These are phyloP conservation scores for Myopa testacea DNA, from an alignment of 2,888 invertebrate species.

Conservation along the genomic window DNA sequence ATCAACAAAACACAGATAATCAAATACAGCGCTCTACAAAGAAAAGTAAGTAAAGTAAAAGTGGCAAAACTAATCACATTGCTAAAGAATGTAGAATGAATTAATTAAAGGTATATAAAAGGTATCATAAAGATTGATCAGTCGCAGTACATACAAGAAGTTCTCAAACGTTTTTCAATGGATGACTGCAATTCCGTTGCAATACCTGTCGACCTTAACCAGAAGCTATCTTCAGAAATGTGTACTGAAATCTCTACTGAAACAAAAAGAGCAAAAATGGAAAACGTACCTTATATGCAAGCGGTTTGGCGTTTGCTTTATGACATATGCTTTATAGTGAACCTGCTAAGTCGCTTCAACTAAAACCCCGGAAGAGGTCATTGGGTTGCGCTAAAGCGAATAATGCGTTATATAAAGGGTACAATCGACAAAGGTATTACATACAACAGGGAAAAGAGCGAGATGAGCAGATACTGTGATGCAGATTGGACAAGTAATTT, in stretches of 20 bases:
- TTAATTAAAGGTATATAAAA: too few species aligned
- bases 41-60: too few species aligned
- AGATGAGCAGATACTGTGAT: slow-evolving; percentile 32
- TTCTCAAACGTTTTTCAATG: slow-evolving; percentile 42
- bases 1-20: too few species aligned
- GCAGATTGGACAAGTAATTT: slow-evolving; percentile 37
- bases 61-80: too few species aligned
- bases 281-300: slow-evolving; percentile 38
- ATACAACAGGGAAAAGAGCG: slow-evolving; percentile 8
- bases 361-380: slow-evolving; percentile 35
- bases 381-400: slow-evolving; percentile 29
- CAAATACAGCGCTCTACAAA: too few species aligned
- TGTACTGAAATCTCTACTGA: slow-evolving; percentile 42
- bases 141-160: slow-evolving; percentile 36
- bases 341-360: slow-evolving; percentile 33
- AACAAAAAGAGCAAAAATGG: slow-evolving; percentile 32
- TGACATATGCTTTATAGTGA: slow-evolving; percentile 39
- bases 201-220: slow-evolving; percentile 10
- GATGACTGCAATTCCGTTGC: slow-evolving; percentile 10
- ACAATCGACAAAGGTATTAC: background rate
- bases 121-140: slow-evolving; percentile 30
- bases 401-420: background rate
- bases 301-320: slow-evolving; percentile 33
- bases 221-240: slow-evolving; percentile 33
- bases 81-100: too few species aligned